Evolutionary conservation across 2,797 vertebrate species (phyloP), one percentile per base, ranked within the genome.

Genomic region (Triplophysa yarkandensis): DNA sequence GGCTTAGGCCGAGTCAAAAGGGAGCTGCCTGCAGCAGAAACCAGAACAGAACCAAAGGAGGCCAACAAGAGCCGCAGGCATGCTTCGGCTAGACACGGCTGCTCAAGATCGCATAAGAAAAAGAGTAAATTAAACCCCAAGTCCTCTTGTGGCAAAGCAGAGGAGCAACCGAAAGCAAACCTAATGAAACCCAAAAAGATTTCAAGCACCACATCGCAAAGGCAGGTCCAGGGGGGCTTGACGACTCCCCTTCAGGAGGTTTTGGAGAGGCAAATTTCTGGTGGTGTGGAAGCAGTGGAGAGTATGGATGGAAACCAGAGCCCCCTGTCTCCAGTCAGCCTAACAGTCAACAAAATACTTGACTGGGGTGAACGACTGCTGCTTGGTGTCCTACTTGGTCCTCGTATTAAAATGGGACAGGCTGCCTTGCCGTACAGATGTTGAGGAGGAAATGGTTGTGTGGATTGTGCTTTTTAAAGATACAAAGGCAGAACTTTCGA

Each of bases 331-430:
- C 89, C 91, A 0, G 77, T 92, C 46, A 86, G 85, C 76, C 64
- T 89, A 66, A 90, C 90, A 2, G 81, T 93, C 48, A 91, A 84
- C 82, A 92, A 88, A 77, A 82, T 93, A 79, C 80, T 93, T 74
- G 86, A 82, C 41, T 93, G 92, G 91, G 91, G 92, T 6, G 92
- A 91, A 81, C 82, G 88, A 63, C 25, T 92, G 66, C 83, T 93
- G 75, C 86, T 92, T 2, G 90, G 89, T 8, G 86, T 88, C 36
- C 27, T 89, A 10, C 87, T 90, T 2, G 80, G 85, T 1, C 85
- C 86, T 21, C 87, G 89, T 1, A 86, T 92, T 10, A 89, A 85
- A 84, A 85, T 91, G 82, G 90, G 89, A 69, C 90, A 88, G 76
- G 85, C 89, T 0, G 82, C 88, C 0, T 77, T 92, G 58, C 89